These are phyloP conservation scores for Pogonocichla stellata DNA, from an alignment of 2,113 vertebrate genomes.

Conservation along the genomic window DNA sequence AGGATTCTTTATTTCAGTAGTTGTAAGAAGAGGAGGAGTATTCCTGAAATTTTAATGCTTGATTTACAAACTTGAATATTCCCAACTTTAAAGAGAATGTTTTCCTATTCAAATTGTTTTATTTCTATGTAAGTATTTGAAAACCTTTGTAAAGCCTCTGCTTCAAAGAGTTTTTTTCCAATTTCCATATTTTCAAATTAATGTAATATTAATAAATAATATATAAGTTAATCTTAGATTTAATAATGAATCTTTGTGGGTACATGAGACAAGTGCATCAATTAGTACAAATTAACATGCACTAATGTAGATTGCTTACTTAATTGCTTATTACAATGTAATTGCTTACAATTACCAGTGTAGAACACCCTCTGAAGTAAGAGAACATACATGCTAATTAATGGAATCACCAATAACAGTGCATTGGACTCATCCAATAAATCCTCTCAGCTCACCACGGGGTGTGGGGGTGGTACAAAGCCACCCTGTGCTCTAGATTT, in stretches of 20 bases:
- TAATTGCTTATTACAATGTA: not conserved
- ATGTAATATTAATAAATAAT: not conserved
- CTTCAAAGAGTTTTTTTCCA: fast-evolving
- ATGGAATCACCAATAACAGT: not conserved
- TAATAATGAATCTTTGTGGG: not conserved
- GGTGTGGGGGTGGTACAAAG: fast-evolving
- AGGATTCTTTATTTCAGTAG: not conserved
- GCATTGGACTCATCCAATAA: not conserved
- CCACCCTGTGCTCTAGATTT: not conserved
- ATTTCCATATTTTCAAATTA: not conserved
- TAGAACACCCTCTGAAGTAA: not conserved
- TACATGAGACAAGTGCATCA: fast-evolving
- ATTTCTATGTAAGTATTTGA: not conserved
- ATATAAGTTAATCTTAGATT: not conserved
- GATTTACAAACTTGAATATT: not conserved
- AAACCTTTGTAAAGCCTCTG: not conserved
- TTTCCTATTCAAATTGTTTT: not conserved
- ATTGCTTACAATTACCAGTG: not conserved
- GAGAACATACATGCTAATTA: not conserved
- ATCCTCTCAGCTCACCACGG: not conserved
- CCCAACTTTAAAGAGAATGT: not conserved
- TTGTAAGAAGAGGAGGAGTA: not conserved
- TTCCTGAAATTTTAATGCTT: not conserved
- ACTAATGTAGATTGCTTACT: not conserved
- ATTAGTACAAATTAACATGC: not conserved